Evolutionary conservation across 2,113 vertebrate species (phyloP), one percentile per base, ranked within the genome.

Genomic region (Brachyistius frenatus): DNA sequence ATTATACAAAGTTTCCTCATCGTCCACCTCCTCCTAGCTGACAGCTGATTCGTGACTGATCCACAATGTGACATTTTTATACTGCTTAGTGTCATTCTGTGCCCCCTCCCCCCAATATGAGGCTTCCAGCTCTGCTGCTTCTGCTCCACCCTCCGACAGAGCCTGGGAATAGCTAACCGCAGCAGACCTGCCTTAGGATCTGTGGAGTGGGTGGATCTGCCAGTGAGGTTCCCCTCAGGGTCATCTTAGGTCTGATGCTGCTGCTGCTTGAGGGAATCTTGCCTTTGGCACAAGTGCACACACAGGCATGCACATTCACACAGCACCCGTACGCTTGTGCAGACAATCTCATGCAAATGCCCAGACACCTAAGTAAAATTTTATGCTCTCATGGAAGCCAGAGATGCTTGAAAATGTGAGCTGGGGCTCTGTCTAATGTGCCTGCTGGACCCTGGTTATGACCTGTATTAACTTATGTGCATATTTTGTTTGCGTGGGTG

Each of bases 201-300:
- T 53, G 41, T 60, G 35, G 67, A 66, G 78, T 72, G 77, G 77
- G 69, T 46, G 80, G 72, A 71, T 70, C 30, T 11, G 39, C 65
- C 61, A 60, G 52, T 47, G 46, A 39, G 23, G 50, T 57, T 60
- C 64, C 31, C 69, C 66, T 54, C 47, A 35, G 70, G 85, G 78
- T 85, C 81, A 72, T 76, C 37, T 73, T 16, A 89, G 73, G 79
- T 84, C 83, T 78, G 55, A 55, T 81, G 71, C 53, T 64, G 54
- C 50, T 72, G 64, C 65, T 68, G 46, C 73, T 72, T 56, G 41
- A 64, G 50, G 60, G 6, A 74, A 63, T 62, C 70, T 61, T 66
- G 57, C 62, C 69, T 84, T 61, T 61, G n/a, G 55, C 62, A 65
- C 50, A 53, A 49, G 15, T 13, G 33, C 57, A 70, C 49, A 53